A percentile compares a stretch with the other conserved stretches of the same genome.
Conservation (phyloP, 2,113 vertebrate species). For the Uropsilus gracilis region DNA sequence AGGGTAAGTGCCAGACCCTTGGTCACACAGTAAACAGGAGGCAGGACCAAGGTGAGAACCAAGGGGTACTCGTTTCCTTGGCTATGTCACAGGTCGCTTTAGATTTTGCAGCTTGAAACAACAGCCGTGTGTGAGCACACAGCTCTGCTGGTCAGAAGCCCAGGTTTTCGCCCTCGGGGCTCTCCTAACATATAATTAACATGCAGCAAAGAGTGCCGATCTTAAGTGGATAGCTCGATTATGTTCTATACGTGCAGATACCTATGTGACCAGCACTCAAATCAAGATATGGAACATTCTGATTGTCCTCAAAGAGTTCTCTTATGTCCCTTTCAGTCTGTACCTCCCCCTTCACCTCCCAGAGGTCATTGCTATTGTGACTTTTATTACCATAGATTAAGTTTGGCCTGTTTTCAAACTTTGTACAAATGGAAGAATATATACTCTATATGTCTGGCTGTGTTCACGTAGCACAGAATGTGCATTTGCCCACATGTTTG, state of each 20-base stretch:
- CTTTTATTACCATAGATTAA: neutral
- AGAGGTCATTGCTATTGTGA: neutral
- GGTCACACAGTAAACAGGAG: neutral
- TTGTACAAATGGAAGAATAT: neutral
- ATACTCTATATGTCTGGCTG: neutral
- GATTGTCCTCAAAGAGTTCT: neutral
- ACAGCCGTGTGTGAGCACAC: neutral
- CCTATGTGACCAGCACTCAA: neutral
- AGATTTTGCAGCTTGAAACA: neutral
- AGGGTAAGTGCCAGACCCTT: neutral
- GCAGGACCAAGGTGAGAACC: neutral
- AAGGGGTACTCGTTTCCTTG: neutral
- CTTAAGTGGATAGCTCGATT: neutral
- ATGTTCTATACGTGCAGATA: neutral
- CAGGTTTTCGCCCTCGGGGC: neutral
- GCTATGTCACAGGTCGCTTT: neutral
- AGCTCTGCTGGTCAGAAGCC: neutral
- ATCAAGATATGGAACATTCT: neutral
- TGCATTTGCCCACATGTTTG: neutral
- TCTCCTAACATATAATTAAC: neutral
- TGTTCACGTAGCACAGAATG: neutral
- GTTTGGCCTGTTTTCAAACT: slow-evolving; percentile 10
- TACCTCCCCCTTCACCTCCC: neutral
- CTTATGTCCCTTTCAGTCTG: neutral
- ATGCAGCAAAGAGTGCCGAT: neutral